Base-by-base conservation (phyloP, 2,888 invertebrate species). In the Caenorhabditis zanzibari region DNA sequence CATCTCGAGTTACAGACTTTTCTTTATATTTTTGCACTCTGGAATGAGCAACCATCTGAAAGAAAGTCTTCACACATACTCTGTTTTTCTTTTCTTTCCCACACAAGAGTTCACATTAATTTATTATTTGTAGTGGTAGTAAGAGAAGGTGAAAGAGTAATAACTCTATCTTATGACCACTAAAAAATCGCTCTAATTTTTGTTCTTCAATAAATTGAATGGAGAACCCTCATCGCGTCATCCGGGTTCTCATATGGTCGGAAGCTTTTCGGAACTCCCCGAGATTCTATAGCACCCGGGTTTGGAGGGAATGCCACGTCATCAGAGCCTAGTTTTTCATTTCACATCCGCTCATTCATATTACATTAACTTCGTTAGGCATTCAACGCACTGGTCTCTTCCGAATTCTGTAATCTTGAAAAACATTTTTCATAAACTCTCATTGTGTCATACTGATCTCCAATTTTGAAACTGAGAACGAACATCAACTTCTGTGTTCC, bases 291-390 rank as follows among this genome's bases (percentile, higher is more conserved):
- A 32, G 32, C 32, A 6, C 5, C 32, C 32, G 32, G 32, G 32
- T 32, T 6, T 32, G 32, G 32, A 4, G 7, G 7, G 4, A 22
- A 22, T 77, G 77, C 61, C 77, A 77, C 77, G 77, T 77, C 77
- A 77, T 47, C 68, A 24, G 6, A 16, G 41, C 14, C 47, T 47
- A 4, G 2, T 47, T 26, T 24, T 68, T 61, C 38, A 28, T 63
- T 56, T 71, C 61, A 44, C 69, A 68, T 76, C 59, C 61, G 35
- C 79, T 61, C 79, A 79, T 79, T 41, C 44, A 71, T 79, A 79
- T 79, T 79, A 71, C 64, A 79, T 79, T 79, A 71, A 79, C 64
- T 63, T 79, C 64, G 56, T 79, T 71, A 71, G 22, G 54, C 63
- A 79, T 79, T 79, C 79, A 79, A 64, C 69, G 68, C 44, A 26